Conservation (phyloP, 2,113 vertebrate genomes). For the Polyodon spathula region DNA sequence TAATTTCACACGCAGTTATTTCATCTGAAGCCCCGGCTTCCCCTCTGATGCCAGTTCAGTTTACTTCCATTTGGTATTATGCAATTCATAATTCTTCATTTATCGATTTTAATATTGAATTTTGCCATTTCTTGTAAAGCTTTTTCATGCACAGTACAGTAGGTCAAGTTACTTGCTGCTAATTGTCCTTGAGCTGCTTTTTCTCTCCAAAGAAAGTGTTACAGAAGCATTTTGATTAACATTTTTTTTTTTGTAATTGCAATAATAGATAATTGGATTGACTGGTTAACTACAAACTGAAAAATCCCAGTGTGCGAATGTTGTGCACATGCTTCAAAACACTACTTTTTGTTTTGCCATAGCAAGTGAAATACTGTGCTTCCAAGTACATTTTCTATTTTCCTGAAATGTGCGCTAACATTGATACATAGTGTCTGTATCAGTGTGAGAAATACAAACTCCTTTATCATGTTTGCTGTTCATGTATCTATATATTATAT, state of each 20-base stretch:
- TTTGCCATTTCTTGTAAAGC: slow-evolving; percentile 64
- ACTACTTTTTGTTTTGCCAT: slow-evolving; percentile 25
- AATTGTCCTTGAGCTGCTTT: slow-evolving; percentile 24
- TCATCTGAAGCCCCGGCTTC: slow-evolving; percentile 40
- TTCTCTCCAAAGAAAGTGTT: not conserved
- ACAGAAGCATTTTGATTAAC: not conserved
- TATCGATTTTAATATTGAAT: slow-evolving; percentile 45
- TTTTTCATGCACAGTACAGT: slow-evolving; percentile 47
- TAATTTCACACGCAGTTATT: slow-evolving; percentile 24
- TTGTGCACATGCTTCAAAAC: no score
- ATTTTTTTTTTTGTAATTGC: slow-evolving; percentile 10
- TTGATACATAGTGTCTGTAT: slow-evolving; percentile 33
- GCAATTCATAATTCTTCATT: slow-evolving; percentile 56
- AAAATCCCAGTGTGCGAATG: no score
- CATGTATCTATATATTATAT: slow-evolving; percentile 42
- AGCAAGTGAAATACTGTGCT: slow-evolving; percentile 40
- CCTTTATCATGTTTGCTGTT: slow-evolving; percentile 43
- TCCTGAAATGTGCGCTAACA: slow-evolving; percentile 39
- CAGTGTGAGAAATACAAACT: slow-evolving; percentile 37
- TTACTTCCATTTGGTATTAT: slow-evolving; percentile 53
- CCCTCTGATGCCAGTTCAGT: slow-evolving; percentile 71
- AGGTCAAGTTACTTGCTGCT: slow-evolving; percentile 48
- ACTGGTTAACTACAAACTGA: slow-evolving; percentile 29
- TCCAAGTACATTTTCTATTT: slow-evolving; percentile 31
- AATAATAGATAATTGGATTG: slow-evolving; percentile 50